These are phyloP conservation scores for Miniopterus natalensis DNA, from an alignment of 2,113 vertebrate genomes.

Conservation along the genomic window DNA sequence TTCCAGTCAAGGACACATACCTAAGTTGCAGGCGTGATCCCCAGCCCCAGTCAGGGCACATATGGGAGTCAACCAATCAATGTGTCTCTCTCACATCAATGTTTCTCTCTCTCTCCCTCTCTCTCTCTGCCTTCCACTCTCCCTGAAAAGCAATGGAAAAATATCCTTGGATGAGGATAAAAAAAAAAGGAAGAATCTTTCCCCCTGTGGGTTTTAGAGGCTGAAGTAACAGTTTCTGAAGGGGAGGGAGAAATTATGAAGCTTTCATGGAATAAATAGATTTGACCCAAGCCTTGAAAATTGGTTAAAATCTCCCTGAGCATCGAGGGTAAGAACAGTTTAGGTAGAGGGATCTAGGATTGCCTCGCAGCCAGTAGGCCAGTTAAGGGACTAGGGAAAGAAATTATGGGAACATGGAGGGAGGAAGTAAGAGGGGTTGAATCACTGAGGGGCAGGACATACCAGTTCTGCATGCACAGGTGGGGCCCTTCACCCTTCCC, in stretches of 20 bases:
- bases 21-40: no score
- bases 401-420: background rate
- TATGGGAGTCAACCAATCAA: no score
- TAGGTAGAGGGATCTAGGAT: background rate
- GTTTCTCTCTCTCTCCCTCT: no score
- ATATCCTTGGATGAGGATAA: no score
- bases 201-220: no score
- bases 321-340: background rate
- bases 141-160: no score
- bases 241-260: background rate
- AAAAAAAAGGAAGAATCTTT: no score
- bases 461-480: background rate
- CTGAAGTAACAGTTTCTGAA: background rate
- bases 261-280: background rate
- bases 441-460: background rate
- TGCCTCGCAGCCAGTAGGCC: background rate
- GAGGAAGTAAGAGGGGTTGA: background rate
- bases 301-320: background rate
- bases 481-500: background rate
- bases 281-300: background rate
- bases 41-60: no score
- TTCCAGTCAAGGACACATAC: no score
- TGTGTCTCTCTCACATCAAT: no score
- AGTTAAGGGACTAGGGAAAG: background rate
- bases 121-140: no score